Conservation (phyloP, 2,797 vertebrate genomes). For the Enteromius anoplus region DNA sequence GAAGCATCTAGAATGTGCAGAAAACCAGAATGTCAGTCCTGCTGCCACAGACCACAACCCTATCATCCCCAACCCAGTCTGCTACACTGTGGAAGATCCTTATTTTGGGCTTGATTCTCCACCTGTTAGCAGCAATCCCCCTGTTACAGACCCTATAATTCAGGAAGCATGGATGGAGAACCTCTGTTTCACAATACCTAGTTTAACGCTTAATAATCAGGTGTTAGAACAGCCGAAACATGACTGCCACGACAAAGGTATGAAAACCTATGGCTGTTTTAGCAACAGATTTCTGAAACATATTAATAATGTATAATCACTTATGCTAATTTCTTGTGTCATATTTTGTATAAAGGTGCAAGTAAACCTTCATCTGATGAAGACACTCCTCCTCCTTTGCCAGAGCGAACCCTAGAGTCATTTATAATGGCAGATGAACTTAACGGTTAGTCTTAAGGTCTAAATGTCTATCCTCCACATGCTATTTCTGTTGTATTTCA, state of each 20-base stretch:
- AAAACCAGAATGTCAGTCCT: slow-evolving; percentile 29
- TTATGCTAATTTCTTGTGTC: neutral
- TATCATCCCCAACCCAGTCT: slow-evolving; percentile 45
- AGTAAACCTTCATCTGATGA: slow-evolving; percentile 62
- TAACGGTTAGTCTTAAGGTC: slow-evolving; percentile 70
- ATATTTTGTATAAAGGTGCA: slow-evolving; percentile 50
- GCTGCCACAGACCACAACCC: neutral
- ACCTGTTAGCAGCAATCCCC: neutral
- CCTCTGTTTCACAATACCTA: slow-evolving; percentile 47
- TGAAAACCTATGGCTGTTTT: neutral
- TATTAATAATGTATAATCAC: neutral
- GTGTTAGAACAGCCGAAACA: slow-evolving; percentile 44
- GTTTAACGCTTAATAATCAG: slow-evolving; percentile 61
- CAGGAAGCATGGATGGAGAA: slow-evolving; percentile 39
- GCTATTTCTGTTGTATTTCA: neutral
- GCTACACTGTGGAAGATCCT: slow-evolving; percentile 79
- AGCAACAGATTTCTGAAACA: neutral
- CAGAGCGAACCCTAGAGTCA: slow-evolving; percentile 90
- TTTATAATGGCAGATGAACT: slow-evolving; percentile 77
- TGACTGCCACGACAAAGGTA: slow-evolving; percentile 4
- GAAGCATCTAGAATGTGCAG: neutral
- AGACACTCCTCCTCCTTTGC: slow-evolving; percentile 88
- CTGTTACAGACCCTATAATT: neutral
- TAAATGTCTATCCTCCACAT: neutral
- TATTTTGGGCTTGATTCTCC: slow-evolving; percentile 71